These are phyloP conservation scores for Drosophila leontia DNA, from an alignment of 1,140 invertebrate genomes.

Conservation along the genomic window DNA sequence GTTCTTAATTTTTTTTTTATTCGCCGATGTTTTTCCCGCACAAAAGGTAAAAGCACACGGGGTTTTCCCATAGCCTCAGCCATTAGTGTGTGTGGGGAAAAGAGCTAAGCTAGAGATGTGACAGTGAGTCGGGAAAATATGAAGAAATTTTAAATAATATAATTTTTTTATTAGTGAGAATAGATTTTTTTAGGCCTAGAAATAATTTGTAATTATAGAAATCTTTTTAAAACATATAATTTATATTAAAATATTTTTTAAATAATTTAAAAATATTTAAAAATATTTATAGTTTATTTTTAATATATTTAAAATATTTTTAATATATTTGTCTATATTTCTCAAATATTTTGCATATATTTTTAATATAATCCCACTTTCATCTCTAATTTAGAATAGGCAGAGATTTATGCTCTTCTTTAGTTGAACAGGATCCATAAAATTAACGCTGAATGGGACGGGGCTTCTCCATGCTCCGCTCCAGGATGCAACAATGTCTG, in stretches of 20 bases:
- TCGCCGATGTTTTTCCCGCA: constrained; percentile 2
- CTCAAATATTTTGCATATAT: too few species aligned
- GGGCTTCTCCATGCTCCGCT: constrained; percentile 1
- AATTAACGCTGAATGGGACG: constrained; percentile 67
- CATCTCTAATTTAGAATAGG: not conserved
- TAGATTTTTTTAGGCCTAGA: not conserved
- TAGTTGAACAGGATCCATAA: constrained; percentile 71
- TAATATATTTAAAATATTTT: too few species aligned
- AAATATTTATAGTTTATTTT: too few species aligned
- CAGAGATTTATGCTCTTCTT: constrained; percentile 62
- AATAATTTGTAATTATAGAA: not conserved
- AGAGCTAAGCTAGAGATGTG: not conserved
- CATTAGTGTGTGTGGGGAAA: constrained; percentile 13
- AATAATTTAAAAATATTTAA: too few species aligned
- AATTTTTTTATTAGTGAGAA: too few species aligned
- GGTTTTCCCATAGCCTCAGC: not conserved
- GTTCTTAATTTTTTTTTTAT: constrained; percentile 19
- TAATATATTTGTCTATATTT: too few species aligned
- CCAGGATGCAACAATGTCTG: constrained; percentile 63
- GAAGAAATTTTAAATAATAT: not conserved
- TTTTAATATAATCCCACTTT: too few species aligned
- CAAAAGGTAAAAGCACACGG: not conserved
- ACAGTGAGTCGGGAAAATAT: not conserved
- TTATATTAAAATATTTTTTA: too few species aligned
- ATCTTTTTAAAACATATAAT: not conserved